phyloP scores from a whole-genome alignment of 2,888 invertebrate genomes.

The Lacanobia wlatinum region DNA sequence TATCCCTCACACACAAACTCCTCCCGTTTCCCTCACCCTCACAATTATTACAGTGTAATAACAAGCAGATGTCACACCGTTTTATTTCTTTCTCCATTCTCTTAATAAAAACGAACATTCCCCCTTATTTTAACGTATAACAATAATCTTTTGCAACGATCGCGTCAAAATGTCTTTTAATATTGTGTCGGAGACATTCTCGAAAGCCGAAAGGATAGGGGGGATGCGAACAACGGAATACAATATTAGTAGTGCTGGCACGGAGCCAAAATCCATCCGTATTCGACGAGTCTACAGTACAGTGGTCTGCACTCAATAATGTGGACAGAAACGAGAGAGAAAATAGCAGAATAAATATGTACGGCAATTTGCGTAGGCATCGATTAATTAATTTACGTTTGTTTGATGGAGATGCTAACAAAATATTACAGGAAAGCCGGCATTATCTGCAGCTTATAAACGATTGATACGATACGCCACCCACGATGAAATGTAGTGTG shows the following conservation, averaged over 20 bases:
- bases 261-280: constrained; percentile 63
- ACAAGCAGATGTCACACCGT: constrained; percentile 52
- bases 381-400: constrained; percentile 22
- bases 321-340: constrained; percentile 53
- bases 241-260: constrained; percentile 60
- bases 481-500: no score
- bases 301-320: constrained; percentile 57
- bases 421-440: neutral
- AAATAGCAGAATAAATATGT: constrained; percentile 65
- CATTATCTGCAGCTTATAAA: neutral
- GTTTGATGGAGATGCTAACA: constrained; percentile 10
- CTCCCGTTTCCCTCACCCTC: constrained; percentile 46
- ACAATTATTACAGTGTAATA: constrained; percentile 54
- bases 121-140: constrained; percentile 40
- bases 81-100: constrained; percentile 47
- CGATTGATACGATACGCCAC: no score
- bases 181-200: constrained; percentile 48
- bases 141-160: constrained; percentile 53
- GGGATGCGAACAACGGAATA: constrained; percentile 48
- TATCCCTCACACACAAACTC: constrained; percentile 12
- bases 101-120: constrained; percentile 48
- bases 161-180: constrained; percentile 56
- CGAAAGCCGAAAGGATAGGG: constrained; percentile 28
- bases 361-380: constrained; percentile 24
- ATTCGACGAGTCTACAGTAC: constrained; percentile 24